Conservation (phyloP, 2,888 invertebrate species). For the Drosophila paramelanica region DNA sequence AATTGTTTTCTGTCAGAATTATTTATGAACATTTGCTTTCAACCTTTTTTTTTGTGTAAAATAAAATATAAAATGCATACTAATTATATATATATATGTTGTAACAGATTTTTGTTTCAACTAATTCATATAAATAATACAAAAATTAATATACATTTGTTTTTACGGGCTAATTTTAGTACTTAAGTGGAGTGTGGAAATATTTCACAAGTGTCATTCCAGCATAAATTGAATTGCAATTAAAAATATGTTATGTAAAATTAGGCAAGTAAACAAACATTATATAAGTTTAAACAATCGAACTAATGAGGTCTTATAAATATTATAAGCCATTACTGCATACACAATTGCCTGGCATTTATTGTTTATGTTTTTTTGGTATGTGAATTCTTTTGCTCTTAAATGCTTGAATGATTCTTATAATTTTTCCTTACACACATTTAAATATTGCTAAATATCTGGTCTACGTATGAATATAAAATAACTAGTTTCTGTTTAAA, state of each 20-base stretch:
- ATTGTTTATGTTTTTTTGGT: slow-evolving; percentile 56
- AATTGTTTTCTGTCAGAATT: neutral
- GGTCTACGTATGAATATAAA: slow-evolving; percentile 41
- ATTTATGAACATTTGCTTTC: neutral
- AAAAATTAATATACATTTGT: slow-evolving; percentile 5
- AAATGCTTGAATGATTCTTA: slow-evolving; percentile 54
- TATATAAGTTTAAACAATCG: slow-evolving; percentile 40
- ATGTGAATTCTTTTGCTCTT: slow-evolving; percentile 52
- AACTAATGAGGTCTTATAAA: slow-evolving; percentile 50
- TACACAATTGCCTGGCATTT: slow-evolving; percentile 33
- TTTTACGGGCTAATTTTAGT: slow-evolving; percentile 6
- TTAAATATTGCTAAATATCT: slow-evolving; percentile 35
- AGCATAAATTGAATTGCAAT: slow-evolving; percentile 18
- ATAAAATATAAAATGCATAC: slow-evolving; percentile 5
- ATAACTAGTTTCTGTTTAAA: slow-evolving; percentile 40
- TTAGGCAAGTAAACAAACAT: slow-evolving; percentile 26
- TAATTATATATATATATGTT: slow-evolving; percentile 1
- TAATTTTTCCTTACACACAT: slow-evolving; percentile 20
- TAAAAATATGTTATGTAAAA: slow-evolving; percentile 16
- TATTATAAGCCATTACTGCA: slow-evolving; percentile 52
- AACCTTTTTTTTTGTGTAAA: neutral
- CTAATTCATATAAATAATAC: neutral
- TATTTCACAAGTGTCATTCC: slow-evolving; percentile 17
- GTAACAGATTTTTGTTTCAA: neutral
- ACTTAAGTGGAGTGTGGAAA: slow-evolving; percentile 7